Evolutionary conservation across 2,888 invertebrate species (phyloP).

Genomic region (Oligia strigilis): DNA sequence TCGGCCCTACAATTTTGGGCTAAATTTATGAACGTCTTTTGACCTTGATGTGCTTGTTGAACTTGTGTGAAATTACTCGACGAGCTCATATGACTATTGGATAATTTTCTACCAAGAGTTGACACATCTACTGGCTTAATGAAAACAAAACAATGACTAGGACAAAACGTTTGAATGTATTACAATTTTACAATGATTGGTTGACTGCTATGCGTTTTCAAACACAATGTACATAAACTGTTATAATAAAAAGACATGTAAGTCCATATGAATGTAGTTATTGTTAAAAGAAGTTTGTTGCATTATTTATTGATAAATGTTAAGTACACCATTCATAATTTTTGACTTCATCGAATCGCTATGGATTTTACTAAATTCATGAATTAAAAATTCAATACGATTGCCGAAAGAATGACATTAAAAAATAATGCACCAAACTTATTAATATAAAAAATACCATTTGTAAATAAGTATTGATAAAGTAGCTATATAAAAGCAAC

Average conservation of each 20-base stretch:
- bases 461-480: conserved; percentile 66
- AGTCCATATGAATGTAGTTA: conserved; percentile 53
- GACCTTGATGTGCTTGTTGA: neutral
- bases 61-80: neutral
- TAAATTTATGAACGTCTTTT: conserved; percentile 13
- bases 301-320: conserved; percentile 27
- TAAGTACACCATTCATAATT: neutral
- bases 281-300: conserved; percentile 45
- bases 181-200: conserved; percentile 20
- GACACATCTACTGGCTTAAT: neutral
- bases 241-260: conserved; percentile 31
- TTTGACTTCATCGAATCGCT: neutral
- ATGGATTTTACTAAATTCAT: neutral
- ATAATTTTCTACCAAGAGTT: neutral
- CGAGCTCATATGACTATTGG: neutral
- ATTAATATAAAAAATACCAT: conserved; percentile 33
- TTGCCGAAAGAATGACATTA: neutral
- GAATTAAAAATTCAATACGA: neutral
- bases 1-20: conserved; percentile 10
- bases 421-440: conserved; percentile 43
- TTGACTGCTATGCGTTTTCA: conserved; percentile 21
- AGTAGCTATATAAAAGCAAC: conserved; percentile 47
- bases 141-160: neutral
- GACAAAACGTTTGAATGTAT: conserved; percentile 6
- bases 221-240: conserved; percentile 44